Evolutionary conservation across 2,797 vertebrate genomes (phyloP).

Genomic region (Gorsachius magnificus): DNA sequence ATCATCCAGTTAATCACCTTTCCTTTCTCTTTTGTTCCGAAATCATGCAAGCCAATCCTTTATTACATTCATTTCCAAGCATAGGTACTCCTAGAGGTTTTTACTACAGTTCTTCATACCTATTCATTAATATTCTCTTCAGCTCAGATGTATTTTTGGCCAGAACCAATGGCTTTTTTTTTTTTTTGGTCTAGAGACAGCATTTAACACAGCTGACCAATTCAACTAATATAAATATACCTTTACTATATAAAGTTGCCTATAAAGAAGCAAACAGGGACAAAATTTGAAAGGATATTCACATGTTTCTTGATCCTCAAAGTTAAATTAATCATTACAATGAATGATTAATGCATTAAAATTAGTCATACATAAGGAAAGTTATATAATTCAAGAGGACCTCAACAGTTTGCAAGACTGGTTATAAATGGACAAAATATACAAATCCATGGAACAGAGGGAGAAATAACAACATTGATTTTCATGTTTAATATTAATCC

Average conservation of each 20-base stretch:
- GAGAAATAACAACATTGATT: neutral
- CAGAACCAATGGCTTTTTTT: accelerated
- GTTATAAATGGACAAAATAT: neutral
- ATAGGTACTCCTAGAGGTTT: neutral
- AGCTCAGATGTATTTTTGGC: neutral
- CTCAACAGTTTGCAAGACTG: neutral
- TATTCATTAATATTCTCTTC: neutral
- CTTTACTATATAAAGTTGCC: neutral
- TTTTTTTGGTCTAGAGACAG: neutral
- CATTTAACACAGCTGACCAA: neutral
- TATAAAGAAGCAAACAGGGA: neutral
- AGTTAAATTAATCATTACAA: neutral
- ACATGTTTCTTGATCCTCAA: neutral
- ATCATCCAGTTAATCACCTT: neutral
- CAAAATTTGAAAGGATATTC: neutral
- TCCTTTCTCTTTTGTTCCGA: neutral
- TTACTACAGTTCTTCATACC: neutral
- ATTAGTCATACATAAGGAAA: neutral
- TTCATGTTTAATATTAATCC: neutral
- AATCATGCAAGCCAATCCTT: neutral
- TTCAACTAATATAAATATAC: neutral
- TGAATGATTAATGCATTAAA: neutral
- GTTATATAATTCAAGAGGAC: neutral
- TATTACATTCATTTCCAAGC: neutral
- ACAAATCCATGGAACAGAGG: neutral